Base-by-base conservation (phyloP, 2,888 invertebrate genomes). In the Polydesmus complanatus region DNA sequence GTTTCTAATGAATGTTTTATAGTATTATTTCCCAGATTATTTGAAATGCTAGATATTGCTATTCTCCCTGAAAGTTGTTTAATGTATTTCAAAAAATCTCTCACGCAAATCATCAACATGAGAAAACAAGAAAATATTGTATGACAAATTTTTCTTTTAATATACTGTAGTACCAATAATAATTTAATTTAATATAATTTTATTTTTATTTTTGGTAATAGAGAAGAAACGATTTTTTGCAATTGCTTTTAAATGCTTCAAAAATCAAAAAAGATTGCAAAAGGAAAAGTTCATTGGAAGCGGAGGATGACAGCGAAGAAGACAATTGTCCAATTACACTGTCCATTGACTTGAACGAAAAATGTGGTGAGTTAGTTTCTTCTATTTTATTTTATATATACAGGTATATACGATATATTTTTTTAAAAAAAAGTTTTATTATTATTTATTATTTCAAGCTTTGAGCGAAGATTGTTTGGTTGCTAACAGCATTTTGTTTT, bases 201-300 rank as follows among this genome's bases (percentile, higher is more conserved):
- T 52, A 19, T 52, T 11, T 52, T 8, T 22, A 8, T 52, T 52
- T 19, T 21, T 51, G 5, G 58, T 1, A 23, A 2, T 27, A 58
- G 58, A 58, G 37, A 53, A 51, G 58, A 3, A 27, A 25, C 5
- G 58, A 58, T 58, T 58, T 58, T n/a, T 49, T 58, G 23, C 51
- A 58, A 18, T 48, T 58, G 21, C 8, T 58, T 25, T 52, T 58
- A 25, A 25, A 58, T 52, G 58, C 27, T 2, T 23, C 37, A 53
- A 25, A 19, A 1, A 23, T 23, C 3, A 37, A 49, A 52, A 52
- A 3, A 8, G 21, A 52, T 5, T 52, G 11, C 5, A 52, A 52
- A 52, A 48, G 18, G 14, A 48, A 48, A 52, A 11, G 52, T 52
- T 11, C 52, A 3, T 52, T 3, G 5, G 5, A 8, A 19, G 22